Percentiles rank a stretch among this genome's conserved stretches.
These are phyloP conservation scores for Ostrea denselamellosa DNA, from an alignment of 1,140 invertebrate genomes.

Conservation along the genomic window DNA sequence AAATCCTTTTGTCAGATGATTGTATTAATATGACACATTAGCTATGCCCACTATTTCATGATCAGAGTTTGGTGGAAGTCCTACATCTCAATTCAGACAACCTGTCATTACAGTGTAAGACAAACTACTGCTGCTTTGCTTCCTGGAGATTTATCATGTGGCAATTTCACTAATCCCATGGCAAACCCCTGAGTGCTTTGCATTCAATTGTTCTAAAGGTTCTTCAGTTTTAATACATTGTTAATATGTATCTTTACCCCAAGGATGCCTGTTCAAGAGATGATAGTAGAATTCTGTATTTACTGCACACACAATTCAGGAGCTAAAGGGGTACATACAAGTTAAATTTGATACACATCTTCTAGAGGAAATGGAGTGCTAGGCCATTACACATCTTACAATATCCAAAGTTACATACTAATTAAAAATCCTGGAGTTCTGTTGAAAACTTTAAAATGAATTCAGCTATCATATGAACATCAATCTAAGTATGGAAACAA, in stretches of 20 bases:
- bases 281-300: too few relatives aligned
- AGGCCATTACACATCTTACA: too few relatives aligned
- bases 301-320: too few relatives aligned
- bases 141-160: neutral
- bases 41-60: constrained; percentile 13
- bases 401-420: too few relatives aligned
- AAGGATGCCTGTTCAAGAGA: too few relatives aligned
- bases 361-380: too few relatives aligned
- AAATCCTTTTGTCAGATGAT: constrained; percentile 22
- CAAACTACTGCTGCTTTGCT: neutral
- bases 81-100: constrained; percentile 13
- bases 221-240: too few relatives aligned
- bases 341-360: too few relatives aligned
- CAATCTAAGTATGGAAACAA: neutral
- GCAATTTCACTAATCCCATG: neutral
- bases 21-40: constrained; percentile 7
- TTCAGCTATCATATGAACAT: neutral
- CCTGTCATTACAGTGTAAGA: neutral
- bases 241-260: too few relatives aligned
- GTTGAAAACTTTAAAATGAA: too few relatives aligned
- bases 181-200: neutral
- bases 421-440: too few relatives aligned
- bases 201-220: neutral
- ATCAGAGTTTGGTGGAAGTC: neutral
- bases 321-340: too few relatives aligned